Conservation (phyloP, 2,888 invertebrate genomes). For the Cephus spinipes region DNA sequence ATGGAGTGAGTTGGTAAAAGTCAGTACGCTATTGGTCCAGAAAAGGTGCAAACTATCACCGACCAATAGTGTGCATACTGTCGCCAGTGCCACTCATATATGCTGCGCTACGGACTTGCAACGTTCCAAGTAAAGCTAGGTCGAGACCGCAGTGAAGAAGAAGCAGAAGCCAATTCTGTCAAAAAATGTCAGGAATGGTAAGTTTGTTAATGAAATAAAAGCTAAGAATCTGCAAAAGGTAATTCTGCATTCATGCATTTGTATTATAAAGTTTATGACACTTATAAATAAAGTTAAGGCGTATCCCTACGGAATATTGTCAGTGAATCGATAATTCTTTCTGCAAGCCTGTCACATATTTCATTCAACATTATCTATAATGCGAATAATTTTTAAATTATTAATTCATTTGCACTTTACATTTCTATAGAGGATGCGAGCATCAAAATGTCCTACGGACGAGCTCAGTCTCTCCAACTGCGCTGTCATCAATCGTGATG, state of each 20-base stretch:
- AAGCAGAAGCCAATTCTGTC: constrained; percentile 23
- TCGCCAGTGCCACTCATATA: background rate
- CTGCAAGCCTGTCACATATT: background rate
- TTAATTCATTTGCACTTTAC: constrained; percentile 14
- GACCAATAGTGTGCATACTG: background rate
- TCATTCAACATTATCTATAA: background rate
- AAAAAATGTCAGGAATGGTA: constrained; percentile 48
- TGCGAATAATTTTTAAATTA: background rate
- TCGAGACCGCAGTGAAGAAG: background rate
- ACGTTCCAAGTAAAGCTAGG: background rate
- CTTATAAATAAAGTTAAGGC: background rate
- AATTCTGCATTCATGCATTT: background rate
- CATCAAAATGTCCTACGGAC: constrained; percentile 91
- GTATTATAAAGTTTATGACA: background rate
- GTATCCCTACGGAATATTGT: background rate
- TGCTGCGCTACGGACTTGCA: background rate
- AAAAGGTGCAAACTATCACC: background rate
- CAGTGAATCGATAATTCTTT: background rate
- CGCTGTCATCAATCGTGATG: constrained; percentile 86
- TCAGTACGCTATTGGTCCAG: background rate
- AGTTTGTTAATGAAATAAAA: background rate
- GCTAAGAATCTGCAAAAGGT: background rate
- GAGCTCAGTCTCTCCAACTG: constrained; percentile 92
- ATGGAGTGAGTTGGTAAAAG: background rate
- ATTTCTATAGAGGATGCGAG: constrained; percentile 80